Conservation (phyloP, 2,888 invertebrate species). For the Amphiduros pacificus region DNA sequence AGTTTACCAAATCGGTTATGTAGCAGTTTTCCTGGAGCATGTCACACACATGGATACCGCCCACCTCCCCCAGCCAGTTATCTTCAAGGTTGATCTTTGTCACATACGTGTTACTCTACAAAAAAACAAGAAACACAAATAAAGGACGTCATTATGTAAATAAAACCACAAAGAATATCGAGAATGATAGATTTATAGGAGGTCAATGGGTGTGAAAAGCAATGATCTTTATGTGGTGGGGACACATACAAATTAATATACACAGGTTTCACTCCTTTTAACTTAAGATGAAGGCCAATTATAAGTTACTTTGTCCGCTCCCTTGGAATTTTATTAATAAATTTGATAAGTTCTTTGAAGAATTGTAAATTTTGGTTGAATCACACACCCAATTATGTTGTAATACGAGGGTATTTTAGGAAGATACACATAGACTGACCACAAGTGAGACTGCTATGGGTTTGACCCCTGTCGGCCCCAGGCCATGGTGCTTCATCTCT, state of each 20-base stretch:
- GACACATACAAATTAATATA: too few relatives aligned
- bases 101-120: conserved; percentile 55
- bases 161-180: neutral
- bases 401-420: neutral
- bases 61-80: conserved; percentile 57
- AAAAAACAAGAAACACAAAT: neutral
- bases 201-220: too few relatives aligned
- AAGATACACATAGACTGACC: conserved; percentile 35
- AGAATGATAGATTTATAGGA: neutral
- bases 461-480: conserved; percentile 50
- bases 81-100: conserved; percentile 54
- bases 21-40: conserved; percentile 60
- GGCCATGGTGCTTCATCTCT: conserved; percentile 55
- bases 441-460: conserved; percentile 54
- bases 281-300: too few relatives aligned
- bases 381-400: neutral
- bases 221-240: too few relatives aligned
- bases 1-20: conserved; percentile 49
- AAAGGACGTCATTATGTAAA: neutral
- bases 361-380: neutral
- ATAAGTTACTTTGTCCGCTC: too few relatives aligned
- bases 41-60: conserved; percentile 51
- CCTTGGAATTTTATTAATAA: too few relatives aligned
- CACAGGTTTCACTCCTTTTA: too few relatives aligned
- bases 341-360: neutral